phyloP scores from a whole-genome alignment of 2,797 vertebrate genomes.

The Staurois parvus region DNA sequence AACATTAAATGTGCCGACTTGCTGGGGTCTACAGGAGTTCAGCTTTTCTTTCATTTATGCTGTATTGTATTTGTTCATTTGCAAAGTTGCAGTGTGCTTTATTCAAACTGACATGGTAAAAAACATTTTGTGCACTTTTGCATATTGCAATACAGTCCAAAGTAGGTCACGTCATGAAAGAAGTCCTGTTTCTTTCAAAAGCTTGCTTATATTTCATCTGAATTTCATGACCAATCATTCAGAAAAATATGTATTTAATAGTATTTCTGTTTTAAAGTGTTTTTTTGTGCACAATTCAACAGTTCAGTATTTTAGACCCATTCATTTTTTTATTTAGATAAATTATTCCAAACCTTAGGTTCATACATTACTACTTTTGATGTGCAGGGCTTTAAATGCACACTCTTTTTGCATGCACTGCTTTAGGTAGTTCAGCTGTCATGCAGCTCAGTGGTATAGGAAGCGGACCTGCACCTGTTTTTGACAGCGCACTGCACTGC shows the following conservation, averaged over 20 bases:
- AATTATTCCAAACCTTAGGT: too few species aligned
- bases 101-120: constrained; percentile 32
- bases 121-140: constrained; percentile 3
- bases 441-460: too few species aligned
- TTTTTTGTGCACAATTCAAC: too few species aligned
- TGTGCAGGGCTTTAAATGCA: too few species aligned
- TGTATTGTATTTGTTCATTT: constrained; percentile 43
- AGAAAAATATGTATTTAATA: neutral
- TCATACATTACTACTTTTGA: too few species aligned
- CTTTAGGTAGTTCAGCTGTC: too few species aligned
- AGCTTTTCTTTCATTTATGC: constrained; percentile 26
- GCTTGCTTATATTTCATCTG: neutral
- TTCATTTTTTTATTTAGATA: too few species aligned
- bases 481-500: too few species aligned
- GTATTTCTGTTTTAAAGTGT: neutral
- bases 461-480: too few species aligned
- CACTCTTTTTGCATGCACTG: too few species aligned
- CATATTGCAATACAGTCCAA: neutral
- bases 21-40: constrained; percentile 15
- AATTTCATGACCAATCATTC: neutral
- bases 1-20: neutral
- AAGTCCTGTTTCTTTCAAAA: neutral
- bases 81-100: neutral
- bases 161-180: constrained; percentile 25
- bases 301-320: too few species aligned